phyloP scores from a whole-genome alignment of 2,888 invertebrate genomes.

The Aricia artaxerxes region DNA sequence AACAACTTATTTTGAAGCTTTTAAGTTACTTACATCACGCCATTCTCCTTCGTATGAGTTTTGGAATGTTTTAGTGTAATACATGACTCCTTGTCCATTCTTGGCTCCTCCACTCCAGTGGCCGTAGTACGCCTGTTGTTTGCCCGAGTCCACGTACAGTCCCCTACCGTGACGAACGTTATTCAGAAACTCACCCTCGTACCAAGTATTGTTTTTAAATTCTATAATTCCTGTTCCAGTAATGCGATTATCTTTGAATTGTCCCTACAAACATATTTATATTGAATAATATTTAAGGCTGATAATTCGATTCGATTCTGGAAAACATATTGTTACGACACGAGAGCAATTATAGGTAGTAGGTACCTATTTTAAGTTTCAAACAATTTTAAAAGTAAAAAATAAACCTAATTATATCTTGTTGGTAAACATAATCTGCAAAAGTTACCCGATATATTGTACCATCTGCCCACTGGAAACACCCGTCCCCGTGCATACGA shows the following conservation, averaged over 20 bases:
- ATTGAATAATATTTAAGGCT: too few relatives aligned
- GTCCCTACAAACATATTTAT: conserved; percentile 63
- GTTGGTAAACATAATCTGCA: background rate
- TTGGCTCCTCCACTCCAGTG: conserved; percentile 75
- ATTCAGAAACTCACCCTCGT: conserved; percentile 79
- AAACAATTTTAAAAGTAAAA: too few relatives aligned
- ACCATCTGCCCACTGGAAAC: conserved; percentile 81
- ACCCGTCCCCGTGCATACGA: conserved; percentile 81
- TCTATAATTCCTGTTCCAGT: conserved; percentile 76
- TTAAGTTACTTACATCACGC: conserved; percentile 55
- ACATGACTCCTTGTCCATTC: conserved; percentile 64
- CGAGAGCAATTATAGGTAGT: too few relatives aligned
- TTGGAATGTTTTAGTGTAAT: conserved; percentile 55
- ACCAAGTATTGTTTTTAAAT: conserved; percentile 80
- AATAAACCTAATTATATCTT: background rate
- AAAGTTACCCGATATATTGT: conserved; percentile 73
- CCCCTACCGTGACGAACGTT: conserved; percentile 81
- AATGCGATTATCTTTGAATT: conserved; percentile 79
- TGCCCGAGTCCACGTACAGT: conserved; percentile 66
- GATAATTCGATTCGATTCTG: too few relatives aligned
- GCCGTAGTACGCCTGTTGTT: conserved; percentile 63
- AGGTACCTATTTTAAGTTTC: too few relatives aligned
- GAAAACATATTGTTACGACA: too few relatives aligned
- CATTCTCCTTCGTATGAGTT: conserved; percentile 70
- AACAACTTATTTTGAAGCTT: background rate